Evolutionary conservation across 37 sponge, comb jelly and placozoan genomes (phyloP), one percentile per base, ranked within the genome.

Genomic region (Ephydatia muelleri): DNA sequence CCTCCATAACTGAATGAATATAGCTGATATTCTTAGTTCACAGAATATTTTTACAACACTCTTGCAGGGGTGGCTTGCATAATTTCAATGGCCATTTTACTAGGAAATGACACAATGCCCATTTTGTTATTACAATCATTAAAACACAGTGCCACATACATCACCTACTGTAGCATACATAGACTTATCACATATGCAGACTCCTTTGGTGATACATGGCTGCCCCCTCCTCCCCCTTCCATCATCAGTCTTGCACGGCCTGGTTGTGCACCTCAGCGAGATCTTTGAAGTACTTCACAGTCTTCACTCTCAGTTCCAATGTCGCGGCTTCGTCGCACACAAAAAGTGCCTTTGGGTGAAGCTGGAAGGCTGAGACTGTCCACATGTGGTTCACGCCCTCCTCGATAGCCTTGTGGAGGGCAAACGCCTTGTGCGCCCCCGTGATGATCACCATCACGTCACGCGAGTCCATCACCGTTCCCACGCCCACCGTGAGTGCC

Each of bases 341-440:
- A 86, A 98, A 94, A 16, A 89, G 85, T 13, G 94, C 75, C 49
- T 89, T 89, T 21, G 83, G 87, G 76, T 98, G 98, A 67, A 77
- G 80, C 82, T 98, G 98, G 57, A 98, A 94, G 65, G 98, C 96
- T 16, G 98, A 96, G 27, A 98, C 96, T 31, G 98, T 98, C 98
- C 98, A 98, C 98, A 98, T 98, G 80, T 98, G 98, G 79, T 83
- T 98, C 65, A 98, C 86, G 2, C 98, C 98, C 39, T 94, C 96
- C 68, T 98, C 98, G 25, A 98, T 92, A 21, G 98, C 96, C 75
- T 96, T 96, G 87, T 95, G 87, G 48, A 98, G 87, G 23, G 98
- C 98, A 70, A 94, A 94, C 6, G 98, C 86, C 80, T 98, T 98
- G 74, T 94, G 92, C 3, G 93, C 85, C 5, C 96, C 94, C 39